These are phyloP conservation scores for Xenopus laevis DNA, from an alignment of 2,113 vertebrate species.

Conservation along the genomic window DNA sequence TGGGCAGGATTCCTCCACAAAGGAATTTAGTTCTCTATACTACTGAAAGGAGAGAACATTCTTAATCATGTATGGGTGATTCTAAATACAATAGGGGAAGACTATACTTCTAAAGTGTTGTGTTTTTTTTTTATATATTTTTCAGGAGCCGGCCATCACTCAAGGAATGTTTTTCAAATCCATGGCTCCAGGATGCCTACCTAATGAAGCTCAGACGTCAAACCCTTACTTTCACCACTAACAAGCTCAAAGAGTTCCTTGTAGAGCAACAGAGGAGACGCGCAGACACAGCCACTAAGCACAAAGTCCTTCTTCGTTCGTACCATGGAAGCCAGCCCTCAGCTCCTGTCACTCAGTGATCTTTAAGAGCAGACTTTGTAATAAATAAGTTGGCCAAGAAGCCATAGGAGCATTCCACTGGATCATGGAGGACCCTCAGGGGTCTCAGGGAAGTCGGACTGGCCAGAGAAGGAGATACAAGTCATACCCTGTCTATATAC, in stretches of 20 bases:
- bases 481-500: conserved; percentile 9
- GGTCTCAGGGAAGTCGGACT: conserved; percentile 8
- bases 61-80: too few species aligned
- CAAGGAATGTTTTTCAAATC: conserved; percentile 89
- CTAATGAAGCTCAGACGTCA: conserved; percentile 94
- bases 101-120: too few species aligned
- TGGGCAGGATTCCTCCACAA: too few species aligned
- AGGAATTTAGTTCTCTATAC: too few species aligned
- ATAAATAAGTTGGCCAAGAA: conserved; percentile 19
- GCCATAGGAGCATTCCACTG: conserved; percentile 65
- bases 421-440: conserved; percentile 43
- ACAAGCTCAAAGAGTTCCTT: conserved; percentile 90
- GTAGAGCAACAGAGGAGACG: conserved; percentile 82
- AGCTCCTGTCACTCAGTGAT: conserved; percentile 68
- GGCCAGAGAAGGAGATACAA: conserved; percentile 13
- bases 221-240: conserved; percentile 95
- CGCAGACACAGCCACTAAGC: conserved; percentile 76
- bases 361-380: conserved; percentile 8
- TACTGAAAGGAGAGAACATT: too few species aligned
- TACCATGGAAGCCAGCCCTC: conserved; percentile 70
- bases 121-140: neutral
- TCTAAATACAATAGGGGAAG: too few species aligned
- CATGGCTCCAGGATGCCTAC: conserved; percentile 96
- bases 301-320: conserved; percentile 96
- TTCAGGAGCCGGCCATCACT: conserved; percentile 88